Evolutionary conservation across 2,113 vertebrate species (phyloP).

Genomic region (Taurulus bubalis): DNA sequence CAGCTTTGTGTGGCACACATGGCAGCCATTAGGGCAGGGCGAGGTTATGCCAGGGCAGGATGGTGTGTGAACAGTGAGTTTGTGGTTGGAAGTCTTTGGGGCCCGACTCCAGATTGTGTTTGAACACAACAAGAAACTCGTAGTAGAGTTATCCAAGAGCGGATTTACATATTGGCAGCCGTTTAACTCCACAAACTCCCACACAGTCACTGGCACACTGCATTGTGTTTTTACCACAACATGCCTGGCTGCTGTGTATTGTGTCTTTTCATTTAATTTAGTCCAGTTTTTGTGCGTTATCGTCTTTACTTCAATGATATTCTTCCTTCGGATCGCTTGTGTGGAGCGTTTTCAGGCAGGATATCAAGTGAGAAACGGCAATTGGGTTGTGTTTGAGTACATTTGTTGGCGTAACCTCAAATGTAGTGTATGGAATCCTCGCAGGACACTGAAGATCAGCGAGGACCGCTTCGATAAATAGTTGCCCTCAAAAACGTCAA

Average conservation of each 20-base stretch:
- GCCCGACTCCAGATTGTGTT: constrained; percentile 61
- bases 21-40: constrained; percentile 70
- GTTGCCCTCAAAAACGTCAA: neutral
- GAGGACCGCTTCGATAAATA: neutral
- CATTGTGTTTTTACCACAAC: neutral
- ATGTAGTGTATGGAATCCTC: neutral
- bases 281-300: neutral
- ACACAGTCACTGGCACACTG: constrained; percentile 9
- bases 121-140: constrained; percentile 53
- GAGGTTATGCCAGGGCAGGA: constrained; percentile 70
- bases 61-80: constrained; percentile 68
- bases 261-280: neutral
- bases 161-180: constrained; percentile 28
- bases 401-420: neutral
- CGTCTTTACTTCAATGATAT: neutral
- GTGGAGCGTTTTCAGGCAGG: neutral
- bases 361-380: neutral
- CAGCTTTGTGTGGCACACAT: constrained; percentile 64
- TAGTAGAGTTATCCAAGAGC: constrained; percentile 31
- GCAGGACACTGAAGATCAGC: neutral
- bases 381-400: neutral
- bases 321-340: neutral
- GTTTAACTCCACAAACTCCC: constrained; percentile 26
- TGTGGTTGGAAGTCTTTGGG: constrained; percentile 61
- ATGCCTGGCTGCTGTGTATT: neutral